phyloP scores from a whole-genome alignment of 2,888 invertebrate species.

The Andrena marginata region DNA sequence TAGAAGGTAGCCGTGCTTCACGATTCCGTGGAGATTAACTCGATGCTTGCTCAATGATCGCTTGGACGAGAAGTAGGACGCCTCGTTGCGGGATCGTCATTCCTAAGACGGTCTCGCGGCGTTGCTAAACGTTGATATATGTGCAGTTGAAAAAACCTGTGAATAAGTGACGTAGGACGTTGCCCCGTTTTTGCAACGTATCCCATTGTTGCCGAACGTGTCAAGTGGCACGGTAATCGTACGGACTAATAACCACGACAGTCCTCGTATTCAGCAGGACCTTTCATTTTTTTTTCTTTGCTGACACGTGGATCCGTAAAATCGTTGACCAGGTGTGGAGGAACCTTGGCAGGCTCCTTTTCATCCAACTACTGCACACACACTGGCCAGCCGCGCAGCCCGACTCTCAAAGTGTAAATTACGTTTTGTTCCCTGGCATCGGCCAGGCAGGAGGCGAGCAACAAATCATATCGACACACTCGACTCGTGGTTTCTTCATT shows the following conservation, averaged over 20 bases:
- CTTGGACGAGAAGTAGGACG: constrained; percentile 55
- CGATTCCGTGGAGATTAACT: constrained; percentile 37
- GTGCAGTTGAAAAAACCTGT: constrained; percentile 26
- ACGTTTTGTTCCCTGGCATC: constrained; percentile 50
- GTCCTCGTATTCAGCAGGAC: background rate
- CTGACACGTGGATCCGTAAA: background rate
- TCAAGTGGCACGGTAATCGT: background rate
- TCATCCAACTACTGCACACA: background rate
- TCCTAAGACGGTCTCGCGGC: constrained; percentile 43
- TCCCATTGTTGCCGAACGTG: constrained; percentile 35
- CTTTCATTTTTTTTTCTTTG: background rate
- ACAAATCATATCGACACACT: constrained; percentile 72
- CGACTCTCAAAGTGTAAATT: constrained; percentile 47
- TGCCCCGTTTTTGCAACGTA: constrained; percentile 20
- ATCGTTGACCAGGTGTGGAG: background rate
- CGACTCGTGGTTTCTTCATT: constrained; percentile 54
- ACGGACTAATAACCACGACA: background rate
- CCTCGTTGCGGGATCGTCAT: constrained; percentile 52
- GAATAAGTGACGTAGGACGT: constrained; percentile 49
- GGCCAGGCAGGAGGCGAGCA: constrained; percentile 44
- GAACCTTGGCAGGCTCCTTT: background rate
- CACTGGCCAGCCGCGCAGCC: background rate
- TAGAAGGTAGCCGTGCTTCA: constrained; percentile 42
- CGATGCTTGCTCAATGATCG: constrained; percentile 59
- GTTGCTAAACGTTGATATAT: constrained; percentile 58